phyloP scores from a whole-genome alignment of 2,797 vertebrate species.

The Botia almorhae region DNA sequence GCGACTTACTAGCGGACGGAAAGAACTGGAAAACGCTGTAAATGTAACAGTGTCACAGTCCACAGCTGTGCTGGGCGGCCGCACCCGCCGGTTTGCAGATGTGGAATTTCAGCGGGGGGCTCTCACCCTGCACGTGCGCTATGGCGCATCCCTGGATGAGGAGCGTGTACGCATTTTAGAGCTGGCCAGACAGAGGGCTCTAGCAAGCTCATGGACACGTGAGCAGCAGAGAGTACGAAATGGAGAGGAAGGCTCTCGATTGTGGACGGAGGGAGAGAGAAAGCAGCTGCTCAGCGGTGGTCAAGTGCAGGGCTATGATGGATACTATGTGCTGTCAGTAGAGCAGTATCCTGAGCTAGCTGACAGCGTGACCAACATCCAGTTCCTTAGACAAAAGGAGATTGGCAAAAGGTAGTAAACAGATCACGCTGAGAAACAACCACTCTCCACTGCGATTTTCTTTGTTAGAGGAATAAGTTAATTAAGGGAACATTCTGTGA shows the following conservation, averaged over 20 bases:
- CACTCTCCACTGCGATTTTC: background rate
- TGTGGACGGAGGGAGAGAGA: slow-evolving; percentile 98
- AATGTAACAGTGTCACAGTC: slow-evolving; percentile 97
- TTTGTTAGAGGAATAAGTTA: background rate
- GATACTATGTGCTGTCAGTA: slow-evolving; percentile 98
- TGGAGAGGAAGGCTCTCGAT: slow-evolving; percentile 92
- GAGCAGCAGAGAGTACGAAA: slow-evolving; percentile 94
- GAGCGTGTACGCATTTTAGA: slow-evolving; percentile 94
- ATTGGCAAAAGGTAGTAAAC: slow-evolving; percentile 98
- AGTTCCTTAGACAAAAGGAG: slow-evolving; percentile 98
- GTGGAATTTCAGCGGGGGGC: slow-evolving; percentile 92
- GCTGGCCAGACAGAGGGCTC: slow-evolving; percentile 92
- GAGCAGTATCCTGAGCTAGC: slow-evolving; percentile 99
- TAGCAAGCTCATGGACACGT: slow-evolving; percentile 90
- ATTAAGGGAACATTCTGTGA: slow-evolving; percentile 2
- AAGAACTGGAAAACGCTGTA: slow-evolving; percentile 94
- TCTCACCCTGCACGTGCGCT: slow-evolving; percentile 93
- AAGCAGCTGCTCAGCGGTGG: slow-evolving; percentile 94
- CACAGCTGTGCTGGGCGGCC: slow-evolving; percentile 92
- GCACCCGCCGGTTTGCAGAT: slow-evolving; percentile 96
- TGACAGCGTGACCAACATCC: slow-evolving; percentile 96
- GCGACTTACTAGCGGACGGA: slow-evolving; percentile 92
- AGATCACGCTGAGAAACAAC: background rate
- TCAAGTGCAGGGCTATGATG: slow-evolving; percentile 94
- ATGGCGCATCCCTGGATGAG: slow-evolving; percentile 94